Evolutionary conservation across 2,888 invertebrate genomes (phyloP).

Genomic region (Drosophila setosimentum): DNA sequence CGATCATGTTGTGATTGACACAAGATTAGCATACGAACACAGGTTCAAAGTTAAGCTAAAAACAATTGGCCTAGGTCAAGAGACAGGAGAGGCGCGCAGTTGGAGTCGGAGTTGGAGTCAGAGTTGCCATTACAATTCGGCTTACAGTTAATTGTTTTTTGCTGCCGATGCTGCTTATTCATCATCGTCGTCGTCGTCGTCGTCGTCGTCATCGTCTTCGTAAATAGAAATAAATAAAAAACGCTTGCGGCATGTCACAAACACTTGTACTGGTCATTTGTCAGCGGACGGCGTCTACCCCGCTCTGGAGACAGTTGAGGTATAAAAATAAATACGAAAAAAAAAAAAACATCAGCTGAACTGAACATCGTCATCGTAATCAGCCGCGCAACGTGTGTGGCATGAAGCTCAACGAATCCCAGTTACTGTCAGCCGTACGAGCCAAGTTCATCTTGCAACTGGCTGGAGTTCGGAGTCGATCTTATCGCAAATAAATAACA

Average conservation of each 20-base stretch:
- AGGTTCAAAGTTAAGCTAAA: conserved; percentile 68
- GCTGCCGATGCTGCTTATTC: background rate
- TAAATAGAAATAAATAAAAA: conserved; percentile 67
- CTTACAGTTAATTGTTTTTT: conserved; percentile 73
- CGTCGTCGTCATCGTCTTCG: conserved; percentile 11
- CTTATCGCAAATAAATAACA: conserved; percentile 36
- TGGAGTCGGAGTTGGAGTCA: background rate
- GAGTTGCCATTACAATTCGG: conserved; percentile 16
- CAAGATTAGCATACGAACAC: conserved; percentile 76
- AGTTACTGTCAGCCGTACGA: conserved; percentile 21
- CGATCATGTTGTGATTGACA: conserved; percentile 79
- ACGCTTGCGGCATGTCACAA: conserved; percentile 85
- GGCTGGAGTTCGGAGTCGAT: conserved; percentile 26
- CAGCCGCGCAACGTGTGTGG: conserved; percentile 76
- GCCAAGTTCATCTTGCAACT: conserved; percentile 39
- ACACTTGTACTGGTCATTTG: conserved; percentile 85
- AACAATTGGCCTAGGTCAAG: conserved; percentile 72
- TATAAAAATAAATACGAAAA: conserved; percentile 23
- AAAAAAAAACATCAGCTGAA: conserved; percentile 25
- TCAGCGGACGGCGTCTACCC: conserved; percentile 75
- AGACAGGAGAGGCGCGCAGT: too few species aligned
- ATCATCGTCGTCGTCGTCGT: background rate
- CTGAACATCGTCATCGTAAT: conserved; percentile 75
- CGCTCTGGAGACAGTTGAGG: conserved; percentile 29
- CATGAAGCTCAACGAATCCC: conserved; percentile 47